Evolutionary conservation across 2,113 vertebrate species (phyloP).

Genomic region (Acanthochromis polyacanthus): DNA sequence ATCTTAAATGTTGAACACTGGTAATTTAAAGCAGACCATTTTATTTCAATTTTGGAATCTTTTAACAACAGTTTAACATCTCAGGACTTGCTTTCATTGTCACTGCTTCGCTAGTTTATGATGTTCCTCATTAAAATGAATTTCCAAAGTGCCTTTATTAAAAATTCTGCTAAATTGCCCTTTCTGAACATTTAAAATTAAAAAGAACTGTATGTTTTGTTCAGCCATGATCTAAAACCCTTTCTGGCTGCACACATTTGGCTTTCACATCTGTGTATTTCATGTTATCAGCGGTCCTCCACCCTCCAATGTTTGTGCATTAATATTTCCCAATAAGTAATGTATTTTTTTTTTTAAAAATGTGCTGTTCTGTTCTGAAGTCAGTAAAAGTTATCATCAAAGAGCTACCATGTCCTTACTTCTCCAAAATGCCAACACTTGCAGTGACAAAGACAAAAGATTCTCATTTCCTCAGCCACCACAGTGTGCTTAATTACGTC

Average conservation of each 20-base stretch:
- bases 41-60: background rate
- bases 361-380: background rate
- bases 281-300: background rate
- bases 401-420: background rate
- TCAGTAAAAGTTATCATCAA: constrained; percentile 20
- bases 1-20: too few relatives aligned
- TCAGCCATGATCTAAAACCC: background rate
- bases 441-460: constrained; percentile 42
- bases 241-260: too few relatives aligned
- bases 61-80: background rate
- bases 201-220: background rate
- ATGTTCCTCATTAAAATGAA: background rate
- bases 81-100: background rate
- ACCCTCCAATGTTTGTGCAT: background rate
- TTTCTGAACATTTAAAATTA: background rate
- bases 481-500: constrained; percentile 24
- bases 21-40: background rate
- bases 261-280: too few relatives aligned
- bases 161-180: background rate
- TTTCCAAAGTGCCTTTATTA: background rate
- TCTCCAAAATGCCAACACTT: constrained; percentile 16
- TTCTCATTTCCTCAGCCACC: constrained; percentile 50
- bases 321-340: background rate
- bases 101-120: background rate
- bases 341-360: background rate